Evolutionary conservation across 1,140 invertebrate genomes (phyloP), one percentile per base, ranked within the genome.

Genomic region (Caenorhabditis remanei): DNA sequence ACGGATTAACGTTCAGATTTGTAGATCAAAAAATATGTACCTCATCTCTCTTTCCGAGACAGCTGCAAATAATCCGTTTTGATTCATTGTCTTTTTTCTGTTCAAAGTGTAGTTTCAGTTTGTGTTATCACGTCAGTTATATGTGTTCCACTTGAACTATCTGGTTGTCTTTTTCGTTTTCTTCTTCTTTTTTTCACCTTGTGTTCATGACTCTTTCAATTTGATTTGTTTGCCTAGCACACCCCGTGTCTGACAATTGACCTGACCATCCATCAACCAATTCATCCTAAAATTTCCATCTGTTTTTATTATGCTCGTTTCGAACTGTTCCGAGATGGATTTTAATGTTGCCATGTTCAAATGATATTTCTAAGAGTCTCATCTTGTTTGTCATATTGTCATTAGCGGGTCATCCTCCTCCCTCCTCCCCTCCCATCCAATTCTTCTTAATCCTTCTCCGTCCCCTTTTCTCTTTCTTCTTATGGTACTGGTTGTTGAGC

Each of bases 351-450:
- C 71, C 46, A 50, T 50, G 71, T 79, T 79, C 71, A 71, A 46
- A 71, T 71, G 65, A 71, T 71, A 46, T 71, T 71, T 41, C 19
- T 24, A 79, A 79, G 46, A 48, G 13, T 50, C 71, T 79, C 71
- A 50, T 50, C 21, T 50, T 79, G 71, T 79, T 79, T 79, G 71
- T 53, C 71, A 79, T 79, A 79, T 79, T 79, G 71, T 79, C 71
- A 79, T 79, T 79, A 79, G 71, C 71, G 46, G 71, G 43, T 79
- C 71, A 50, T 32, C 71, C 61, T n/a, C 14, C 46, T 79, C 46
- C 14, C 46, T 50, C 16, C 43, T 48, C n/a, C 71, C 46, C 50
- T 53, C 21, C 71, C 46, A 79, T 79, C 14, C 71, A 79, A 79
- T 79, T 79, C 71, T 79, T 11, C 46, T 19, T 79, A 79, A 79